phyloP scores from a whole-genome alignment of 2,113 vertebrate genomes.

The Sapayoa aenigma region DNA sequence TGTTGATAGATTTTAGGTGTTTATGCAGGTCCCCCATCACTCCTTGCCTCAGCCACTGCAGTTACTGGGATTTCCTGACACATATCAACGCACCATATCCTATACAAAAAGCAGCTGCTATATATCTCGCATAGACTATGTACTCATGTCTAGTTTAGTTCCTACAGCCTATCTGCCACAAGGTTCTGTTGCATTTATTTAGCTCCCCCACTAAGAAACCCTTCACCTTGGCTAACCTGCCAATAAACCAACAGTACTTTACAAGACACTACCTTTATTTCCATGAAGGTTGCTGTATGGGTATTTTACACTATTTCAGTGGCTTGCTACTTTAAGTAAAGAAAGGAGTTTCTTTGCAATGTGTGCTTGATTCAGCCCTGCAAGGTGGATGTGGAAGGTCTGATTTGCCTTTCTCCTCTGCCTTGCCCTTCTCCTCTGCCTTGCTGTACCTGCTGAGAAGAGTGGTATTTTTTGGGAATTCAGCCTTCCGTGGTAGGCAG shows the following conservation, averaged over 20 bases:
- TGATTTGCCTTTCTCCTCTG: neutral
- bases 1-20: neutral
- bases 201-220: neutral
- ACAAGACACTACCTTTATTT: neutral
- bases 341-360: neutral
- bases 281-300: neutral
- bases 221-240: neutral
- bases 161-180: neutral
- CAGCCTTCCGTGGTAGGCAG: accelerated
- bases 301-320: neutral
- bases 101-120: neutral
- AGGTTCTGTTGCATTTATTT: neutral
- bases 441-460: neutral
- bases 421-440: neutral
- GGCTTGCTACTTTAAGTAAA: neutral
- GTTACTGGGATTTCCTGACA: neutral
- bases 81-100: neutral
- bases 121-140: neutral
- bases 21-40: neutral
- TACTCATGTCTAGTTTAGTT: neutral
- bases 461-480: neutral
- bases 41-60: neutral
- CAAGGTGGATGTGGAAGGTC: neutral
- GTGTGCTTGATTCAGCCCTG: neutral
- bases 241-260: neutral